Conservation (phyloP, 2,888 invertebrate species). For the Linnaemya tessellans region DNA sequence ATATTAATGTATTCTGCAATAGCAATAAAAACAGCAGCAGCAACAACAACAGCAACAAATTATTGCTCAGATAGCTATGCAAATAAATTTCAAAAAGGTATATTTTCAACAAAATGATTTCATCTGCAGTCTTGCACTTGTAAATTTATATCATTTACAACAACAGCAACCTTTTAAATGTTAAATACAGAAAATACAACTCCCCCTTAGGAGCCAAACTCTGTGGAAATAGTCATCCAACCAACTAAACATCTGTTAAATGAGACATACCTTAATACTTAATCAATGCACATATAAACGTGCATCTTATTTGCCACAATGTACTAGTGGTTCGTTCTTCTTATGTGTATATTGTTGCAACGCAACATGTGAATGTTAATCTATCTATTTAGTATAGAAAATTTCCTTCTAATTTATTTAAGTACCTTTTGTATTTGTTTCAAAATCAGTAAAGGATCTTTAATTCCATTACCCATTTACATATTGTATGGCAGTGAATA, state of each 20-base stretch:
- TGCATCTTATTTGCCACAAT: neutral
- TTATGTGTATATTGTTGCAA: neutral
- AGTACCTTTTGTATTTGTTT: slow-evolving; percentile 65
- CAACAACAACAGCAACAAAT: slow-evolving; percentile 27
- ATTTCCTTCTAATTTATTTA: slow-evolving; percentile 71
- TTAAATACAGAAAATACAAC: slow-evolving; percentile 49
- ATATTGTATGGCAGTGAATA: slow-evolving; percentile 24
- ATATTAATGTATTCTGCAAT: slow-evolving; percentile 44
- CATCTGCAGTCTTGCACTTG: slow-evolving; percentile 50
- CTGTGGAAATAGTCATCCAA: slow-evolving; percentile 22
- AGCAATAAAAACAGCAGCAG: neutral
- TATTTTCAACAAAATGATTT: slow-evolving; percentile 54
- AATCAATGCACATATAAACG: slow-evolving; percentile 29
- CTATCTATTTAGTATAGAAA: slow-evolving; percentile 48
- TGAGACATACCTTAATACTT: slow-evolving; percentile 58
- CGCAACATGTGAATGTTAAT: slow-evolving; percentile 23
- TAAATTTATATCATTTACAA: slow-evolving; percentile 56
- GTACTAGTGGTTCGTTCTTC: neutral
- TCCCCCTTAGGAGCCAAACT: neutral
- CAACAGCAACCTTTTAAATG: slow-evolving; percentile 11
- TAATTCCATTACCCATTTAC: slow-evolving; percentile 63
- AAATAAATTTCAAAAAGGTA: slow-evolving; percentile 65
- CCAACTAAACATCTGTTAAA: slow-evolving; percentile 57
- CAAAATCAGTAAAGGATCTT: slow-evolving; percentile 67
- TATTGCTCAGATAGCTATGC: slow-evolving; percentile 53